Evolutionary conservation across 2,888 invertebrate species (phyloP).

Genomic region (Tenthredo distinguenda): DNA sequence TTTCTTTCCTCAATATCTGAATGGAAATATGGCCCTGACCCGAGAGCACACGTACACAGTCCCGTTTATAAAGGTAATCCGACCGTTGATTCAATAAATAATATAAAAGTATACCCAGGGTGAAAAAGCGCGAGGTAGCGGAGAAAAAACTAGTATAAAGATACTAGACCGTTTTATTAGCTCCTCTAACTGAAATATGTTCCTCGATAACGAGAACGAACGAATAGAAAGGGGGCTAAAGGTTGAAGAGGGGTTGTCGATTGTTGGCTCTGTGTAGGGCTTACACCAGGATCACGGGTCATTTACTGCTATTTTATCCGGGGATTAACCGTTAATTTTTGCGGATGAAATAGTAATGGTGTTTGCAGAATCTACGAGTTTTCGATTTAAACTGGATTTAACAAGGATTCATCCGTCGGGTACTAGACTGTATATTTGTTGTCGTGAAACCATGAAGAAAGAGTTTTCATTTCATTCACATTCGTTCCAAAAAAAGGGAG

Average conservation of each 20-base stretch:
- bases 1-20: neutral
- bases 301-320: conserved; percentile 71
- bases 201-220: conserved; percentile 70
- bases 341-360: conserved; percentile 67
- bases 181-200: conserved; percentile 72
- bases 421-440: neutral
- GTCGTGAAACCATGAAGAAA: neutral
- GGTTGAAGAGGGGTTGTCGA: conserved; percentile 42
- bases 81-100: neutral
- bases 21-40: neutral
- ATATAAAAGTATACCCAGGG: neutral
- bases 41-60: neutral
- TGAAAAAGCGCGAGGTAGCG: neutral
- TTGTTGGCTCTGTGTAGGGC: conserved; percentile 38
- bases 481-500: neutral
- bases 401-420: conserved; percentile 34
- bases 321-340: conserved; percentile 73
- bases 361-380: conserved; percentile 70
- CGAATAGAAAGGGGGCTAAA: conserved; percentile 27
- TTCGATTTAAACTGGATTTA: conserved; percentile 53
- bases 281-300: conserved; percentile 66
- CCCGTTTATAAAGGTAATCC: neutral
- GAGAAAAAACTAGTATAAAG: conserved; percentile 10
- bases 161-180: conserved; percentile 61
- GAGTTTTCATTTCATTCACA: neutral